A percentile compares a stretch with the other conserved stretches of the same genome.
phyloP scores from a whole-genome alignment of 2,888 invertebrate genomes.

The Mesopsocus fuscifrons region DNA sequence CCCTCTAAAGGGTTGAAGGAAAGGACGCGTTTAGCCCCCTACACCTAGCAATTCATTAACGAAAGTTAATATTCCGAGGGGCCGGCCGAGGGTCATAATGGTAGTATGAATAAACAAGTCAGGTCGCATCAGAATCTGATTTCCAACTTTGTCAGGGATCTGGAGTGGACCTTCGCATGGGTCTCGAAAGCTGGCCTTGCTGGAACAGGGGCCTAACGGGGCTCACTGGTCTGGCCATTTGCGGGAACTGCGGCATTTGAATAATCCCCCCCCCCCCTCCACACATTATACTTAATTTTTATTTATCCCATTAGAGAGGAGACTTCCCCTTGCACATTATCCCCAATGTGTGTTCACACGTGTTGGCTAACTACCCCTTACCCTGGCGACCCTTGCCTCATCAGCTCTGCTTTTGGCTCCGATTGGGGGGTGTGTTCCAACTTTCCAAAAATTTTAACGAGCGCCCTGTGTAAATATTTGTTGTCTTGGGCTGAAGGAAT shows the following conservation, averaged over 20 bases:
- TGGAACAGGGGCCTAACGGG: too few relatives aligned
- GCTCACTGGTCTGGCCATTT: not conserved
- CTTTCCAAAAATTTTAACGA: too few relatives aligned
- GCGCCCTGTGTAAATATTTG: too few relatives aligned
- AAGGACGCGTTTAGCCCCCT: too few relatives aligned
- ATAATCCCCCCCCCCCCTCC: not conserved
- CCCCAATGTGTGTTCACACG: not conserved
- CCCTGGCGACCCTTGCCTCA: too few relatives aligned
- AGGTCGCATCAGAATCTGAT: not conserved
- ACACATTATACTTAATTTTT: not conserved
- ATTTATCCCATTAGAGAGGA: not conserved
- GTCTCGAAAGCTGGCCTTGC: too few relatives aligned
- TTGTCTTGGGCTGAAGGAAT: too few relatives aligned
- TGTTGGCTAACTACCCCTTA: too few relatives aligned
- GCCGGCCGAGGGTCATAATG: not conserved
- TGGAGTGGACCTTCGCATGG: not conserved
- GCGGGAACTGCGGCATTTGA: not conserved
- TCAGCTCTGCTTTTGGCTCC: too few relatives aligned
- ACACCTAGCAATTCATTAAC: not conserved
- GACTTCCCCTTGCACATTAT: not conserved
- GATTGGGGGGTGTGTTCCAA: too few relatives aligned
- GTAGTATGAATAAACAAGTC: not conserved
- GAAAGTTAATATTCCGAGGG: not conserved
- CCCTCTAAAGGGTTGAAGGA: too few relatives aligned
- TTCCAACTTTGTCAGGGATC: not conserved